Evolutionary conservation across 2,113 vertebrate species (phyloP), one percentile per base, ranked within the genome.

Genomic region (Platanista minor): DNA sequence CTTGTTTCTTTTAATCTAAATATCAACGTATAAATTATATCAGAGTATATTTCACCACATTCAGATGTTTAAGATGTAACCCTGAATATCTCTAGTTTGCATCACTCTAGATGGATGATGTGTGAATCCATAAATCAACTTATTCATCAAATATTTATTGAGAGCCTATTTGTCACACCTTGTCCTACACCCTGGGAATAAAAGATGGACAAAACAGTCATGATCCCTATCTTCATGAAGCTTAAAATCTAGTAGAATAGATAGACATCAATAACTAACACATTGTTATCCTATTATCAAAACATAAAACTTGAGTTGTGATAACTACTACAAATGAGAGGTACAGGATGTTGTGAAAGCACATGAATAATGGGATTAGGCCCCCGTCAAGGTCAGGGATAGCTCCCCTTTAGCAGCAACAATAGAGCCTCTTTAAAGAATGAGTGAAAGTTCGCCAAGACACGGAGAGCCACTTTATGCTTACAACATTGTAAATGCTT

Each of bases 141-240:
- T 83, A 92, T 80, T 84, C 18, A 91, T 82, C 29, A 93, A 80
- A 61, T 93, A 59, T 82, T 27, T 87, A 74, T 78, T 84, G 62
- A 89, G 12, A 59, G 41, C n/a, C 23, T 52, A 49, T 80, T 21
- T 66, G 52, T 84, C 49, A 41, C 27, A 72, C 0, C 5, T 21
- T 84, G 14, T 69, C 9, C 83, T 81, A 94, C 61, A 7, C 25
- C 33, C 41, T 86, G 17, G 10, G 52, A 95, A 83, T 94, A 88
- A 92, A 86, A 93, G 59, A 74, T 36, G n/a, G 33, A 27, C 59
- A 87, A 83, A 64, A 49, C 0, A 85, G 15, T 61, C 31, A 52
- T n/a, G 1, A 85, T 62, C 8, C n/a, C 21, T 57, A 17, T 88
- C 36, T n/a, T 87, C 9, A 69, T 80, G 25, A 41, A 88, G 59